Evolutionary conservation across 2,888 invertebrate species (phyloP), one percentile per base, ranked within the genome.

Genomic region (Cyaniris semiargus): DNA sequence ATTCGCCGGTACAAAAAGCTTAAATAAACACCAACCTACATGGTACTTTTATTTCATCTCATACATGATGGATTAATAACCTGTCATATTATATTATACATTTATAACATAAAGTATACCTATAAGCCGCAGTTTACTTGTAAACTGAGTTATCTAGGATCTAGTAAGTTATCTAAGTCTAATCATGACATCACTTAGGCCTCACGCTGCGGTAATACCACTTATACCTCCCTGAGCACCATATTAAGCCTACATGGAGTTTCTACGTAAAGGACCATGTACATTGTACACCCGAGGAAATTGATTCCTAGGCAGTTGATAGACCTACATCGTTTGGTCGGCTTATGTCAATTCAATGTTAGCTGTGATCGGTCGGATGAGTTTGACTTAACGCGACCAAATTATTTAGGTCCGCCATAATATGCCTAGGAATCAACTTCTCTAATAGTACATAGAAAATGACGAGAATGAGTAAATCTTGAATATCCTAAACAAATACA

Each of bases 101-200:
- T 44, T 44, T 44, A 23, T 13, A 27, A 66, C 27, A 66, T 66
- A 66, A 66, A 27, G 1, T 10, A 60, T 60, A 66, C 23, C 27
- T 66, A 60, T 60, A 60, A 60, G 8, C 23, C 71, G 3, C 38
- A 10, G n/a, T 71, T 71, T 10, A 34, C 71, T 44, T 5, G 72
- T 21, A 21, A 72, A 21, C 44, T 44, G 38, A 72, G 72, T 44
- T 44, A 44, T 72, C 72, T 21, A 3, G 38, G 27, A 71, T 21
- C 38, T 15, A 21, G 34, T 72, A 13, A 72, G 38, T 72, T 72
- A 44, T 38, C 21, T 72, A 23, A 13, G 21, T 71, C 10, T 38
- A 72, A 71, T 71, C 71, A 72, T 72, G 72, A 72, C 72, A 72
- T 72, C 72, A 72, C 72, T 72, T 44, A 44, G 72, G 44, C 44